phyloP scores from a whole-genome alignment of 2,888 invertebrate genomes.

The Merodon equestris region DNA sequence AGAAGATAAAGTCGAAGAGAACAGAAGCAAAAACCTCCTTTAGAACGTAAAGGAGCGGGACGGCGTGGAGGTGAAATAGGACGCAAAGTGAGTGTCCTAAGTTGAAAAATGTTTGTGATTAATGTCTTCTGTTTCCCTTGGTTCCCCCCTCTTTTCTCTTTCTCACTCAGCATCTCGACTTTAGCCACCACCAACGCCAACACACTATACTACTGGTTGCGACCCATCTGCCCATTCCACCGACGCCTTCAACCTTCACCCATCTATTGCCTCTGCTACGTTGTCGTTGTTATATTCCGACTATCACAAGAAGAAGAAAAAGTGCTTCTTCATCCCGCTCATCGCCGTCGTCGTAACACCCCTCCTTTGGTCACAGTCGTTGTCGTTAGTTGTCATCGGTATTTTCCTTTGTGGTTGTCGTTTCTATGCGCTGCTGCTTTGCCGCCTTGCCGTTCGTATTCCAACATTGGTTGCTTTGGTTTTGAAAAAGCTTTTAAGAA shows the following conservation, averaged over 20 bases:
- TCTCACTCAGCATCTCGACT: not conserved
- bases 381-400: slow-evolving; percentile 35
- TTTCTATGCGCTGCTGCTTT: slow-evolving; percentile 22
- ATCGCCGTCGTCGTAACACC: too few relatives aligned
- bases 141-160: slow-evolving; percentile 7
- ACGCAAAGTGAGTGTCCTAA: slow-evolving; percentile 24
- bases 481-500: slow-evolving; percentile 42
- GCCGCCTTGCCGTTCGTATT: slow-evolving; percentile 11
- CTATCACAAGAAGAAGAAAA: too few relatives aligned
- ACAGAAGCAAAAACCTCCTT: not conserved
- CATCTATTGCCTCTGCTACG: too few relatives aligned
- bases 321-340: too few relatives aligned
- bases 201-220: not conserved
- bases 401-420: slow-evolving; percentile 52
- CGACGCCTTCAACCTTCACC: too few relatives aligned
- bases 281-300: too few relatives aligned
- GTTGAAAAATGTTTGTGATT: slow-evolving; percentile 60
- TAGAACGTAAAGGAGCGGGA: too few relatives aligned
- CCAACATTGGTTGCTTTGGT: too few relatives aligned
- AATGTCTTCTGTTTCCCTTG: slow-evolving; percentile 42
- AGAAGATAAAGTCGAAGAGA: slow-evolving; percentile 3
- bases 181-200: not conserved
- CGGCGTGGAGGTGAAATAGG: not conserved
- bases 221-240: too few relatives aligned
- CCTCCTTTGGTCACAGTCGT: too few relatives aligned